phyloP scores from a whole-genome alignment of 2,113 vertebrate species.

The Macroglossus sobrinus region DNA sequence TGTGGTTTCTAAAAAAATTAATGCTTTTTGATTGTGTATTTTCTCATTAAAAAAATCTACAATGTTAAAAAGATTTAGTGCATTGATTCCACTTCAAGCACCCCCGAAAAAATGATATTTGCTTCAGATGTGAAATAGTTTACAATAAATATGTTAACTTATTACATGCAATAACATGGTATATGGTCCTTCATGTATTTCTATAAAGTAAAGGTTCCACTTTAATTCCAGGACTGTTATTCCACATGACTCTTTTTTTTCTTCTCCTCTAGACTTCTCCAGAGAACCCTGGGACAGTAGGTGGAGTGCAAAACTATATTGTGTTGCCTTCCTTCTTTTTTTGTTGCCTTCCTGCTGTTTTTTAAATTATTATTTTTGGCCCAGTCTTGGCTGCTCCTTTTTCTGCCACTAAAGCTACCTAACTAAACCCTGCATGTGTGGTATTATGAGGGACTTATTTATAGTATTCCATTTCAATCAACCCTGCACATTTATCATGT shows the following conservation, averaged over 20 bases:
- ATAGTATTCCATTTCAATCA: constrained; percentile 21
- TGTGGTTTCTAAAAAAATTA: background rate
- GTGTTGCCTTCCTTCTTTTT: constrained; percentile 75
- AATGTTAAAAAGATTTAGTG: background rate
- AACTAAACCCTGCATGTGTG: background rate
- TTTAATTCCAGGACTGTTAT: constrained; percentile 47
- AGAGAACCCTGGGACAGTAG: constrained; percentile 72
- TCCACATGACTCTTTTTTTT: constrained; percentile 53
- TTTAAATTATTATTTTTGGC: constrained; percentile 75
- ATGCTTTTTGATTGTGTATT: background rate
- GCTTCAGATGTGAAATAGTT: constrained; percentile 7
- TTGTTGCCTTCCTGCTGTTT: constrained; percentile 79
- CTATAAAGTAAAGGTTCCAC: constrained; percentile 7
- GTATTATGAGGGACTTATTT: background rate
- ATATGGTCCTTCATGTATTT: constrained; percentile 24
- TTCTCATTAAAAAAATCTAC: background rate
- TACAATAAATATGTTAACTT: background rate
- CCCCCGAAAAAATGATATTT: background rate
- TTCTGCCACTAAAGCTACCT: constrained; percentile 38
- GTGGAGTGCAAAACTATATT: constrained; percentile 81
- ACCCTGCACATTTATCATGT: background rate
- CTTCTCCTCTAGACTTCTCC: constrained; percentile 67
- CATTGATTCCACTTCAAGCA: background rate
- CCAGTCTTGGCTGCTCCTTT: constrained; percentile 54
- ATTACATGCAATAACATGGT: background rate